phyloP scores from a whole-genome alignment of 2,113 vertebrate genomes.

The Telmatochromis sp. region DNA sequence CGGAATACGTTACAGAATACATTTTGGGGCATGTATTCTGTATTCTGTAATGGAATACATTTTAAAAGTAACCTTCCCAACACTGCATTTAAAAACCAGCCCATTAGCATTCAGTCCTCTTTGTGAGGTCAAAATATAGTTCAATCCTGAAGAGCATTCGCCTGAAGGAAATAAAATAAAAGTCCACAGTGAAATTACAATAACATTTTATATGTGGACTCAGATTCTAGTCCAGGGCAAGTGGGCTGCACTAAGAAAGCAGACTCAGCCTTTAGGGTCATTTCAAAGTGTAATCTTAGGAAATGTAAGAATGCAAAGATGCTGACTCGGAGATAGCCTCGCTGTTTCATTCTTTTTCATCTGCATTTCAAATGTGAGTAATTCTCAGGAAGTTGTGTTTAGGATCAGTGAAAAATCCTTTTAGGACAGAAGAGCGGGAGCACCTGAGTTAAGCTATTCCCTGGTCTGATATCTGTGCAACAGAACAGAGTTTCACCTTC shows the following conservation, averaged over 20 bases:
- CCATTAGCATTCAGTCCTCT: background rate
- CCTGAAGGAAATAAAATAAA: background rate
- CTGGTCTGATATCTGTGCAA: background rate
- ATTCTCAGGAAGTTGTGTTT: background rate
- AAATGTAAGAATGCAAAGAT: background rate
- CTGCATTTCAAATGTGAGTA: slow-evolving; percentile 18
- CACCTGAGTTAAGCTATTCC: background rate
- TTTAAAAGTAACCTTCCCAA: no score
- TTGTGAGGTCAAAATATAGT: background rate
- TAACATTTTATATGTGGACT: background rate
- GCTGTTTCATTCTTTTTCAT: background rate
- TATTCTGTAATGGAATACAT: no score
- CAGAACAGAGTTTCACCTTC: background rate
- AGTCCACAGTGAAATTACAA: background rate
- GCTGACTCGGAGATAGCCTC: background rate
- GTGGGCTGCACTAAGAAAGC: background rate
- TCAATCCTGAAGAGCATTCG: fast-evolving
- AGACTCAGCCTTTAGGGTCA: background rate
- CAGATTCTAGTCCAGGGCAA: background rate
- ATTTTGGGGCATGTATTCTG: no score
- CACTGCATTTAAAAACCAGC: background rate
- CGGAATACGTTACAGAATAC: no score
- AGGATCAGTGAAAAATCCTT: slow-evolving; percentile 1
- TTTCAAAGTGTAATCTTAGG: background rate
- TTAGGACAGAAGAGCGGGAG: background rate